Evolutionary conservation across 2,113 vertebrate species (phyloP).

Genomic region (Corythoichthys intestinalis): DNA sequence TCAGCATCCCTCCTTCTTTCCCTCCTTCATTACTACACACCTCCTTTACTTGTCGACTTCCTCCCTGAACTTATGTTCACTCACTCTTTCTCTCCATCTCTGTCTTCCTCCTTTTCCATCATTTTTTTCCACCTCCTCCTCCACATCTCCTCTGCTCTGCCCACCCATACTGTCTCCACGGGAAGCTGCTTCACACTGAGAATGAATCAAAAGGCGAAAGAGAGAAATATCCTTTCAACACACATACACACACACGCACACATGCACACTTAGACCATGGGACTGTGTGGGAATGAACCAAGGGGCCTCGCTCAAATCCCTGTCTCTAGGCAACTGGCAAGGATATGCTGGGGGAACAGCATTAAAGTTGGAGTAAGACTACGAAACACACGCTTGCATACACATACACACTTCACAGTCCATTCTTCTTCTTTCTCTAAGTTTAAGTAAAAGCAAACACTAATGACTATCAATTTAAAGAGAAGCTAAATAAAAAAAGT

Average conservation of each 20-base stretch:
- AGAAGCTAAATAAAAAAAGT: conserved; percentile 5
- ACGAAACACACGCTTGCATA: conserved; percentile 64
- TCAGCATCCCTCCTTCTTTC: conserved; percentile 63
- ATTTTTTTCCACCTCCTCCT: conserved; percentile 64
- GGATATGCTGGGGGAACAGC: conserved; percentile 97
- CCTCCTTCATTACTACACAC: conserved; percentile 74
- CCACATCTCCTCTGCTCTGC: conserved; percentile 80
- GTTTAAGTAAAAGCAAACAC: conserved; percentile 85
- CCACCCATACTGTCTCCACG: conserved; percentile 97
- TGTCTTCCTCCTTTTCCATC: conserved; percentile 63
- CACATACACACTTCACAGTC: conserved; percentile 26
- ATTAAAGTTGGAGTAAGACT: conserved; percentile 95
- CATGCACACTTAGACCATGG: conserved; percentile 41
- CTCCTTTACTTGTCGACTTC: conserved; percentile 57
- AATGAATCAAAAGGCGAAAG: conserved; percentile 96
- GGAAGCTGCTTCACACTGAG: conserved; percentile 97
- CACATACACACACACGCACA: conserved; percentile 23
- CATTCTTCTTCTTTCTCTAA: conserved; percentile 27
- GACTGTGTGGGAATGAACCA: conserved; percentile 99
- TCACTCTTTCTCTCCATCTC: conserved; percentile 64
- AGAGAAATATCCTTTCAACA: conserved; percentile 97
- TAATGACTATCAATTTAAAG: conserved; percentile 51
- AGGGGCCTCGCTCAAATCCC: conserved; percentile 98
- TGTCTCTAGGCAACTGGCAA: conserved; percentile 96
- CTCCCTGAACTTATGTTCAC: conserved; percentile 63